Conservation (phyloP, 1,140 invertebrate genomes). For the Wasmannia auropunctata region DNA sequence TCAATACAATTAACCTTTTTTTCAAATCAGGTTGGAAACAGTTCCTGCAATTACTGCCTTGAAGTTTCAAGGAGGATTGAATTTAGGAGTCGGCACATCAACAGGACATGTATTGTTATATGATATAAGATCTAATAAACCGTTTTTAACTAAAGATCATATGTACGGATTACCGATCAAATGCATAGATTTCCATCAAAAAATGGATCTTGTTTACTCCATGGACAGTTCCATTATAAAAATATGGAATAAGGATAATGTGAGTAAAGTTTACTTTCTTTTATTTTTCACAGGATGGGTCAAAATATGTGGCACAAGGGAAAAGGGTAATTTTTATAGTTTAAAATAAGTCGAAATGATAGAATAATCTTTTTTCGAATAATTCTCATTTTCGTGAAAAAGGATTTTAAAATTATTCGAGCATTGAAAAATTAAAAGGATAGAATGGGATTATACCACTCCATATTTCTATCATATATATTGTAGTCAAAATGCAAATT, state of each 20-base stretch:
- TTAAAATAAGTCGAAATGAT: not conserved
- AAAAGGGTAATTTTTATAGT: not conserved
- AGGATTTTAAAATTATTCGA: no score
- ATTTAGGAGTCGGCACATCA: constrained; percentile 95
- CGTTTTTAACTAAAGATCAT: constrained; percentile 96
- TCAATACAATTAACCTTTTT: not conserved
- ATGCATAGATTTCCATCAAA: constrained; percentile 93
- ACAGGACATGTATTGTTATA: constrained; percentile 98
- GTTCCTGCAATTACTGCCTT: constrained; percentile 93
- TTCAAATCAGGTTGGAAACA: constrained; percentile 37
- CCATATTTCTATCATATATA: not conserved
- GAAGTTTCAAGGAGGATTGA: constrained; percentile 93
- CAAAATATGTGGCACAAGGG: not conserved
- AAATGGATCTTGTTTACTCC: constrained; percentile 94
- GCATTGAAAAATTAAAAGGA: no score
- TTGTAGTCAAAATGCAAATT: not conserved
- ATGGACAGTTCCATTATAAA: constrained; percentile 97
- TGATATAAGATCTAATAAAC: constrained; percentile 96
- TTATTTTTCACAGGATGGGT: not conserved
- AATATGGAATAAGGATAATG: constrained; percentile 96
- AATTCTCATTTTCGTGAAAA: not conserved
- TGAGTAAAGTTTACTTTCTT: constrained; percentile 84
- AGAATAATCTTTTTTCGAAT: not conserved
- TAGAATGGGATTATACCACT: not conserved
- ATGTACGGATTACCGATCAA: constrained; percentile 97